phyloP scores from a whole-genome alignment of 2,797 vertebrate genomes.

The Dicrostonyx torquatus region DNA sequence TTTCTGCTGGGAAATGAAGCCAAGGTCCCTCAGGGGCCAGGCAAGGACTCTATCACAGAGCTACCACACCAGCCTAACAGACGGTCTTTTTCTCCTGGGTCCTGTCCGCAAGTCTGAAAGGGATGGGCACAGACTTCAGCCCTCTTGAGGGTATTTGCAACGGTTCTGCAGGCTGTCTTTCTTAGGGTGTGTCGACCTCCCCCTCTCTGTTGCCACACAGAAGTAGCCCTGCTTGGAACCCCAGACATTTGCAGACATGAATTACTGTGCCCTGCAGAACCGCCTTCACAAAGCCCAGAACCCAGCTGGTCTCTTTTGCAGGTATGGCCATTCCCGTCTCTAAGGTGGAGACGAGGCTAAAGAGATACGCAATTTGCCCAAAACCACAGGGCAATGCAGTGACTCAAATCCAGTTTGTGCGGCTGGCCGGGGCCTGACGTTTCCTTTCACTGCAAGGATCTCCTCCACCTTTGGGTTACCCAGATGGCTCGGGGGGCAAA shows the following conservation, averaged over 20 bases:
- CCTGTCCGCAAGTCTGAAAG: background rate
- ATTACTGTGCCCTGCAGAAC: background rate
- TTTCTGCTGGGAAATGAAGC: background rate
- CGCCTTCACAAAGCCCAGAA: background rate
- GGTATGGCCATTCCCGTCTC: slow-evolving; percentile 1
- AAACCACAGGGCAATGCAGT: slow-evolving; percentile 52
- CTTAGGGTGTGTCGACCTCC: no score
- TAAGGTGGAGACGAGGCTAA: background rate
- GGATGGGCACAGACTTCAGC: background rate
- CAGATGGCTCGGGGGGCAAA: background rate
- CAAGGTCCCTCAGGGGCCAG: background rate
- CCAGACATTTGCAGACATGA: background rate
- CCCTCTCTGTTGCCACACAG: background rate
- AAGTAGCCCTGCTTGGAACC: background rate
- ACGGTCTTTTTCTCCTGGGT: background rate
- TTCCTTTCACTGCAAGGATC: slow-evolving; percentile 57
- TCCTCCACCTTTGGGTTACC: background rate
- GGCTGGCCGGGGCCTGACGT: background rate
- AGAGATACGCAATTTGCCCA: slow-evolving; percentile 48
- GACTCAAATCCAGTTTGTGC: slow-evolving; percentile 70
- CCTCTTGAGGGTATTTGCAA: background rate
- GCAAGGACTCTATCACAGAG: background rate
- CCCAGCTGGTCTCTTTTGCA: background rate
- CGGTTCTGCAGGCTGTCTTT: background rate
- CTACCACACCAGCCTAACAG: no score